Evolutionary conservation across 1,140 invertebrate species (phyloP).

Genomic region (Papilio xuthus): DNA sequence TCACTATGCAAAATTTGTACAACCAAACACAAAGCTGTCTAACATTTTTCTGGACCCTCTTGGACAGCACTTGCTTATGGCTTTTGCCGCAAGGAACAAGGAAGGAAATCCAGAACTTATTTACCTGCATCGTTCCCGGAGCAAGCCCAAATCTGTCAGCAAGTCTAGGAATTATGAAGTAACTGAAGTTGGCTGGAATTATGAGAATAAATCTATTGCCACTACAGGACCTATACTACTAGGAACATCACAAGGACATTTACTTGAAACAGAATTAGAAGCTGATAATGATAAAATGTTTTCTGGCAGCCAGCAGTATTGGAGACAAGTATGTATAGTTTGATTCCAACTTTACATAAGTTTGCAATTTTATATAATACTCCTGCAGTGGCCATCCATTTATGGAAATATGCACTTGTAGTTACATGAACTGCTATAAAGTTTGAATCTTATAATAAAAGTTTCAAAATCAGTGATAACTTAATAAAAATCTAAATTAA

Average conservation of each 20-base stretch:
- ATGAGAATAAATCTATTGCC: conserved; percentile 86
- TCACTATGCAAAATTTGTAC: conserved; percentile 82
- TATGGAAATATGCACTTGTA: background rate
- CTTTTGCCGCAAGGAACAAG: conserved; percentile 84
- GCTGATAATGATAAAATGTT: conserved; percentile 91
- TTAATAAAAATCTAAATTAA: no score
- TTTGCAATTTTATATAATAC: background rate
- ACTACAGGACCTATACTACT: conserved; percentile 91
- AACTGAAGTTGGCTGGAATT: conserved; percentile 96
- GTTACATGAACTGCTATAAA: no score
- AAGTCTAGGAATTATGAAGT: conserved; percentile 92
- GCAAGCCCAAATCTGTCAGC: conserved; percentile 78
- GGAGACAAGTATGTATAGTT: conserved; percentile 88
- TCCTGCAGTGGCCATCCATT: background rate
- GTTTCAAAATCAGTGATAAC: no score
- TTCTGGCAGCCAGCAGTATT: conserved; percentile 90
- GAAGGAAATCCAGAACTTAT: conserved; percentile 88
- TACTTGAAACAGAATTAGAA: conserved; percentile 94
- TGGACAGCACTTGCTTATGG: conserved; percentile 92
- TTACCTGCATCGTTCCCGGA: conserved; percentile 86
- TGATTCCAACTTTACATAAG: background rate
- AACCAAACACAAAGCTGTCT: conserved; percentile 84
- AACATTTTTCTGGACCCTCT: conserved; percentile 93
- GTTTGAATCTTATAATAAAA: no score
- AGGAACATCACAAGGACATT: conserved; percentile 94